These are phyloP conservation scores for Pristionchus fissidentatus DNA, from an alignment of 2,888 invertebrate species.

Conservation along the genomic window DNA sequence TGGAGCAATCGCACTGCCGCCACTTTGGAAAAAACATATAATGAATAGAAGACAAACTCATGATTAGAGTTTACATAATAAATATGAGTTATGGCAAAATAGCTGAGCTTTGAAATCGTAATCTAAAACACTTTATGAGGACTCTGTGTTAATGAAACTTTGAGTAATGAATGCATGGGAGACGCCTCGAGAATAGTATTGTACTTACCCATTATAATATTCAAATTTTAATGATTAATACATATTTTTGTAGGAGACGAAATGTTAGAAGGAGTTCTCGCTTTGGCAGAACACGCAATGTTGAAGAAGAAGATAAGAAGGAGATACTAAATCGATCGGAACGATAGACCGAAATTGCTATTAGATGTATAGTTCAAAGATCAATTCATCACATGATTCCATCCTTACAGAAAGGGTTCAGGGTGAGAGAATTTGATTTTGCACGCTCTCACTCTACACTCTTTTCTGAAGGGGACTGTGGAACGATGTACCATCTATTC, in stretches of 20 bases:
- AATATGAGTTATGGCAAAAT: neutral
- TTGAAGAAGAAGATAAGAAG: conserved; percentile 10
- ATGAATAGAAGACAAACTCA: too few species aligned
- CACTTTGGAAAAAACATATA: too few species aligned
- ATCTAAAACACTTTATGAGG: neutral
- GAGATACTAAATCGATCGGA: neutral
- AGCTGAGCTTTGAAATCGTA: neutral
- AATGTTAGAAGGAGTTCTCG: conserved; percentile 63
- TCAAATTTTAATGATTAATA: neutral
- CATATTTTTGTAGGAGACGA: conserved; percentile 60
- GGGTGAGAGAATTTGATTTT: too few species aligned
- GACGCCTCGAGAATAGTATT: too few species aligned
- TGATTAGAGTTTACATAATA: too few species aligned
- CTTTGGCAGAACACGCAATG: conserved; percentile 61
- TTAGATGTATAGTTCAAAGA: too few species aligned
- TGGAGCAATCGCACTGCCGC: too few species aligned
- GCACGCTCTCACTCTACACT: neutral
- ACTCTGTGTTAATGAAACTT: neutral
- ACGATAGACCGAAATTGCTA: conserved; percentile 1
- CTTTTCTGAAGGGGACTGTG: neutral
- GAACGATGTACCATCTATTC: neutral
- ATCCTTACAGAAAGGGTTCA: too few species aligned
- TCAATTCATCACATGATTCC: too few species aligned
- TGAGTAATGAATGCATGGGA: too few species aligned
- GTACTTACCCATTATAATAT: neutral